Conservation (phyloP, 2,888 invertebrate genomes). For the Aphodius sticticus region DNA sequence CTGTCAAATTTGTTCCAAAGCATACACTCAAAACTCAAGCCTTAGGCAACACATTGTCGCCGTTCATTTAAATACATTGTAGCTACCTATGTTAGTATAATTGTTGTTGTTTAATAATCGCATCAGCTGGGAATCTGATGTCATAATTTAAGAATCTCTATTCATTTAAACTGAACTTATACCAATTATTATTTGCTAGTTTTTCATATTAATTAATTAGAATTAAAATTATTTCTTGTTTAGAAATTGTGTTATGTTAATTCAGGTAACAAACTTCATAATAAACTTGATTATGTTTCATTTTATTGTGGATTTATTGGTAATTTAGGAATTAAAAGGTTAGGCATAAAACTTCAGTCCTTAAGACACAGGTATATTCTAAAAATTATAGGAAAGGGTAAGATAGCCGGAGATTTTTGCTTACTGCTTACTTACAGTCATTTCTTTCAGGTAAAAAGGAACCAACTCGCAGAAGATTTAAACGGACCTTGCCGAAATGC, state of each 20-base stretch:
- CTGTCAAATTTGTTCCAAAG: constrained; percentile 54
- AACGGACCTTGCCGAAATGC: not conserved
- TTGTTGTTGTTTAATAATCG: not conserved
- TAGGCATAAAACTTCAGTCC: too few relatives aligned
- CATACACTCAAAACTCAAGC: constrained; percentile 51
- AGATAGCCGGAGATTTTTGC: too few relatives aligned
- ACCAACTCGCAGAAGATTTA: not conserved
- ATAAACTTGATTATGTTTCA: too few relatives aligned
- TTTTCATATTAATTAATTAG: too few relatives aligned
- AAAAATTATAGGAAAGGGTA: too few relatives aligned
- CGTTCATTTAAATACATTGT: constrained; percentile 25
- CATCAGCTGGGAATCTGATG: not conserved
- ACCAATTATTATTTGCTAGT: not conserved
- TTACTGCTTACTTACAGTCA: not conserved
- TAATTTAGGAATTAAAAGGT: too few relatives aligned
- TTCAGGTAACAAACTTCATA: too few relatives aligned
- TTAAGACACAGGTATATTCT: too few relatives aligned
- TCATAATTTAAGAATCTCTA: not conserved
- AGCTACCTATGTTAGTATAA: too few relatives aligned
- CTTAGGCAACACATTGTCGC: constrained; percentile 43
- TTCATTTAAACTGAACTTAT: not conserved
- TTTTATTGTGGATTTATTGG: too few relatives aligned
- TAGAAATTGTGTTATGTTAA: not conserved
- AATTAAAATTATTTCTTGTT: not conserved
- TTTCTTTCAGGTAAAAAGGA: not conserved